Conservation (phyloP, 2,888 invertebrate species). For the Euzetes globulus region DNA sequence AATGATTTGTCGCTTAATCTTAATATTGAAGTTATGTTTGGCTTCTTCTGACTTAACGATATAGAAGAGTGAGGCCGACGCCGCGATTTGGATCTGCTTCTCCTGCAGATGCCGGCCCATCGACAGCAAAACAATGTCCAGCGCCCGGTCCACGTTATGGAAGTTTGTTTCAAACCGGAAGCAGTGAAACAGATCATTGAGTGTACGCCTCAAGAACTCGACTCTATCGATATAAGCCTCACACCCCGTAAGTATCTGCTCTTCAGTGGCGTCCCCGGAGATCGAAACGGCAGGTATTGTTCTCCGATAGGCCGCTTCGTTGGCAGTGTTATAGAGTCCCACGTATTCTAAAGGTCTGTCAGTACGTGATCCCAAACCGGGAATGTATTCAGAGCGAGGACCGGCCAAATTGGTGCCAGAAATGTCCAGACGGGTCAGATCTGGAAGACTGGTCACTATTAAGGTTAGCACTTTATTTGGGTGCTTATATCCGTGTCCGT, state of each 20-base stretch:
- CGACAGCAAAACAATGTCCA: conserved; percentile 73
- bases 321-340: conserved; percentile 79
- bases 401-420: conserved; percentile 93
- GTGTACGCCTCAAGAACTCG: conserved; percentile 68
- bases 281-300: conserved; percentile 79
- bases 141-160: conserved; percentile 52
- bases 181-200: conserved; percentile 82
- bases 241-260: conserved; percentile 76
- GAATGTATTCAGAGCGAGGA: conserved; percentile 59
- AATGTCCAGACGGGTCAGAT: conserved; percentile 77
- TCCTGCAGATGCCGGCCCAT: conserved; percentile 80
- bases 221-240: conserved; percentile 73
- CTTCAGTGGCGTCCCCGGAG: conserved; percentile 82
- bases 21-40: conserved; percentile 62
- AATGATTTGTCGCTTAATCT: conserved; percentile 68
- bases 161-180: conserved; percentile 62
- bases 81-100: conserved; percentile 77
- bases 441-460: conserved; percentile 65
- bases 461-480: conserved; percentile 64
- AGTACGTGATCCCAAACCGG: conserved; percentile 70
- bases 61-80: conserved; percentile 75
- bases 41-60: conserved; percentile 76
- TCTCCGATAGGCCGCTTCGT: conserved; percentile 79
- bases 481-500: conserved; percentile 60
- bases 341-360: conserved; percentile 74